These are phyloP conservation scores for Drosophila lutescens DNA, from an alignment of 2,888 invertebrate genomes.

Conservation along the genomic window DNA sequence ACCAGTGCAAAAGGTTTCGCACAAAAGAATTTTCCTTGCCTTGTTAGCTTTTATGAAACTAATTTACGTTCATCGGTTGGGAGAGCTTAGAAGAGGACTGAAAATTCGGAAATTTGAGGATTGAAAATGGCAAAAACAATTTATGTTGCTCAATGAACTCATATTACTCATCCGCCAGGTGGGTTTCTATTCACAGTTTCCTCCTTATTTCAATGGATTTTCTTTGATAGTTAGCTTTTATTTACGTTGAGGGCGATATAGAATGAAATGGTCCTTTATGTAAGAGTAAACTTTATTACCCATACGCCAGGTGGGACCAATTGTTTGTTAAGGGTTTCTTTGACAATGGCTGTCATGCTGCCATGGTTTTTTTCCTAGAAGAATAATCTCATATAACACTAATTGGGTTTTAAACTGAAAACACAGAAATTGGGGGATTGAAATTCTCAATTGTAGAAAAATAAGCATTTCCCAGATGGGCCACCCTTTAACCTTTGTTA, in stretches of 20 bases:
- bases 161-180: conserved; percentile 16
- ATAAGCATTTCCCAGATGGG: background rate
- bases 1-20: conserved; percentile 12
- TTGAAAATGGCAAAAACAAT: conserved; percentile 9
- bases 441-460: background rate
- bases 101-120: conserved; percentile 12
- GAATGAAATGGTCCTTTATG: conserved; percentile 4
- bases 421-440: background rate
- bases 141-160: background rate
- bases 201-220: background rate
- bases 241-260: background rate
- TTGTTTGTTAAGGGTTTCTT: background rate
- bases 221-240: background rate
- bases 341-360: background rate
- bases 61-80: conserved; percentile 32
- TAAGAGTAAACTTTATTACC: conserved; percentile 1
- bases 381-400: background rate
- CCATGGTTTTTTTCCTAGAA: background rate
- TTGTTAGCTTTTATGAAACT: conserved; percentile 46
- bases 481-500: no score
- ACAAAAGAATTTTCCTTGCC: conserved; percentile 35
- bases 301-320: conserved; percentile 11
- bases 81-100: background rate
- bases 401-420: background rate
- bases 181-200: background rate